Conservation (phyloP, 2,113 vertebrate species). For the Clarias macrocephalus region DNA sequence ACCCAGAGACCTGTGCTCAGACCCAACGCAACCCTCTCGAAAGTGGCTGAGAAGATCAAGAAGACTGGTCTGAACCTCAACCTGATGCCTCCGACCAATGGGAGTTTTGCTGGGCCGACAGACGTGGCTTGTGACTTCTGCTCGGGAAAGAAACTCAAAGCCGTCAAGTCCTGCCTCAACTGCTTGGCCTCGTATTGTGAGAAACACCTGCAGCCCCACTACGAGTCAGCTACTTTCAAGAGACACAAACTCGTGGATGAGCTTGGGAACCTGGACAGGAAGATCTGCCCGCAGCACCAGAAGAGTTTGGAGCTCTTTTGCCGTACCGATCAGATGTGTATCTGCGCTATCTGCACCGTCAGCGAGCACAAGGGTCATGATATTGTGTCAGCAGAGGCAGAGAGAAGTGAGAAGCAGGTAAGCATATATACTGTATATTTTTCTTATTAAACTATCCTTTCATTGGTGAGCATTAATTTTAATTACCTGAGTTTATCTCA, state of each 20-base stretch:
- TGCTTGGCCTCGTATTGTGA: conserved; percentile 79
- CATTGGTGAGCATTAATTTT: neutral
- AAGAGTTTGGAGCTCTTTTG: conserved; percentile 81
- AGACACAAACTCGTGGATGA: conserved; percentile 77
- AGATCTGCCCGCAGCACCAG: conserved; percentile 78
- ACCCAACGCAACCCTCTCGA: conserved; percentile 75
- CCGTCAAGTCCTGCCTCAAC: conserved; percentile 76
- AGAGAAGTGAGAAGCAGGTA: conserved; percentile 79
- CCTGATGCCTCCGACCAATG: conserved; percentile 59
- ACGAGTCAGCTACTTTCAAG: conserved; percentile 75
- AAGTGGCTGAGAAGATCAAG: conserved; percentile 80
- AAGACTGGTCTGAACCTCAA: conserved; percentile 69
- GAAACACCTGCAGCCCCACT: conserved; percentile 80
- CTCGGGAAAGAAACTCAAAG: conserved; percentile 72
- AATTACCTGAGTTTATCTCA: neutral
- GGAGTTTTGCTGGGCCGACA: conserved; percentile 55
- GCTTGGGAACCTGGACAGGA: conserved; percentile 66
- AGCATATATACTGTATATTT: conserved; percentile 31
- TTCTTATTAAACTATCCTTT: neutral
- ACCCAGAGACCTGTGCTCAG: conserved; percentile 78
- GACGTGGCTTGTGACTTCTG: conserved; percentile 81
- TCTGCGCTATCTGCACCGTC: conserved; percentile 79
- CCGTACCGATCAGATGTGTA: conserved; percentile 66
- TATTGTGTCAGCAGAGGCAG: conserved; percentile 77
- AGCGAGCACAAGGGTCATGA: conserved; percentile 78